phyloP scores from a whole-genome alignment of 2,113 vertebrate genomes.

The Megaptera novaeangliae region DNA sequence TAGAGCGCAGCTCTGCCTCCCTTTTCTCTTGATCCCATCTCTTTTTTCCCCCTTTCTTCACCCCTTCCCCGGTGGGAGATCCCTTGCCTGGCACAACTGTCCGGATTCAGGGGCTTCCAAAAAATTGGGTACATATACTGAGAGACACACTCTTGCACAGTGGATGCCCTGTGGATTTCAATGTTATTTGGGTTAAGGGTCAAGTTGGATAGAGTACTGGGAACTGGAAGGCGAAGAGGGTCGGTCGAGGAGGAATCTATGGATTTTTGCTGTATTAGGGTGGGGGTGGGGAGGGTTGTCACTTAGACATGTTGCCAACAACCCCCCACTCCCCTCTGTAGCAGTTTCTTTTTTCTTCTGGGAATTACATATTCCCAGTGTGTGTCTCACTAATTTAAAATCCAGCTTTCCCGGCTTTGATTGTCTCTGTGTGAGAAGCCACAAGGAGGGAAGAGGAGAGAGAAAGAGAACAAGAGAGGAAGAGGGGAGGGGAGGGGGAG shows the following conservation, averaged over 20 bases:
- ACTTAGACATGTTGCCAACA: constrained; percentile 51
- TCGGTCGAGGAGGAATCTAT: not conserved
- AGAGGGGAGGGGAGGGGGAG: constrained; percentile 43
- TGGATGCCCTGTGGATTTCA: constrained; percentile 30
- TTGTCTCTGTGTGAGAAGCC: constrained; percentile 42
- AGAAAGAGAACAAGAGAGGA: constrained; percentile 46
- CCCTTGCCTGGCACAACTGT: constrained; percentile 55
- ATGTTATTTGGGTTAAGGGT: constrained; percentile 48
- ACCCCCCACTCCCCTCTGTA: constrained; percentile 35
- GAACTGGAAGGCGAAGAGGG: constrained; percentile 7
- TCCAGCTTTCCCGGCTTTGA: constrained; percentile 45
- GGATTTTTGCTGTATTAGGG: constrained; percentile 26
- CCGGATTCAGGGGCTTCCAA: constrained; percentile 53
- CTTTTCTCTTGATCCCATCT: constrained; percentile 23
- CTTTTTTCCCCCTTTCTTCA: not conserved
- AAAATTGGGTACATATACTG: constrained; percentile 35
- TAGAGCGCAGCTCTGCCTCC: not conserved
- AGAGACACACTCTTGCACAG: constrained; percentile 10
- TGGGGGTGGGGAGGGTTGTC: constrained; percentile 65
- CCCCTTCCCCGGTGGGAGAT: constrained; percentile 20
- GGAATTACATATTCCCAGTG: constrained; percentile 31
- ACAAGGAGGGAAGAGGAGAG: constrained; percentile 51
- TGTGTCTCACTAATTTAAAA: constrained; percentile 43
- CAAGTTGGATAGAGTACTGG: constrained; percentile 57
- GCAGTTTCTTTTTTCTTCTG: constrained; percentile 29